Evolutionary conservation across 2,113 vertebrate species (phyloP).

Genomic region (Vulpes lagopus): DNA sequence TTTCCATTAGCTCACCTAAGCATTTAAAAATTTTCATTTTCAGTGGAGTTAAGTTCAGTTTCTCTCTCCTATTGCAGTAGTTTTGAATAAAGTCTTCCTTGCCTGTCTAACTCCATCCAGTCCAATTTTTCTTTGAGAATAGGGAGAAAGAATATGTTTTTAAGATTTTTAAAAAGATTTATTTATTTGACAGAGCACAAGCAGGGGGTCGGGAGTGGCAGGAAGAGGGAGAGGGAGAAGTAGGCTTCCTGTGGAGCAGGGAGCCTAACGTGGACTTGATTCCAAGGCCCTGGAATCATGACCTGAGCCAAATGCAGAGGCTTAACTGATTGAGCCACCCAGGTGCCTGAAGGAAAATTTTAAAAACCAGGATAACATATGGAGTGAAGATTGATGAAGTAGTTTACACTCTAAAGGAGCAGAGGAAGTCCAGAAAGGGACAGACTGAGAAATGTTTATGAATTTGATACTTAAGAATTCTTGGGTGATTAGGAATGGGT

Average conservation of each 20-base stretch:
- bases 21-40: background rate
- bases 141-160: background rate
- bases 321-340: too few relatives aligned
- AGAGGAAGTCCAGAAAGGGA: background rate
- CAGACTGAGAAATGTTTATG: background rate
- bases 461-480: background rate
- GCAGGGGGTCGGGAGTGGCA: too few relatives aligned
- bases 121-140: background rate
- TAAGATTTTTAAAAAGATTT: background rate
- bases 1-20: background rate
- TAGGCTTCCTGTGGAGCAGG: too few relatives aligned
- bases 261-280: too few relatives aligned
- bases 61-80: background rate
- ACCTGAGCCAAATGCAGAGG: too few relatives aligned
- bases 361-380: background rate
- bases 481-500: background rate
- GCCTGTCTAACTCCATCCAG: background rate
- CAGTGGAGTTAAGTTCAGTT: background rate
- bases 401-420: background rate
- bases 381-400: background rate
- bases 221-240: too few relatives aligned
- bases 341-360: background rate
- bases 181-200: too few relatives aligned
- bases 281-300: too few relatives aligned
- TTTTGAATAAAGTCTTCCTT: conserved; percentile 22